These are phyloP conservation scores for Acromyrmex heyeri DNA, from an alignment of 1,140 invertebrate genomes.

Conservation along the genomic window DNA sequence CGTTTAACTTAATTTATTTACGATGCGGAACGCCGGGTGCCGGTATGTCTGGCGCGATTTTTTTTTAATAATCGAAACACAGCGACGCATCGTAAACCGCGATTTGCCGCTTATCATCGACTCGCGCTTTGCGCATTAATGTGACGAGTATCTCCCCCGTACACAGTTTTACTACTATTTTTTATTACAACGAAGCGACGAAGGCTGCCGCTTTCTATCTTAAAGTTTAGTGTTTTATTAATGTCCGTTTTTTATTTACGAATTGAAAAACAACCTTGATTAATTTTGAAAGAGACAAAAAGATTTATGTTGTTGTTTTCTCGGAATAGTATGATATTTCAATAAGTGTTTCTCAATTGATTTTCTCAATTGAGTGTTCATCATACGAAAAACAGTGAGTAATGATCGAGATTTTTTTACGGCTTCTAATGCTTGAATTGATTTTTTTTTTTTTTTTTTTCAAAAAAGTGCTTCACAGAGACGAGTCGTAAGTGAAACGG, in stretches of 20 bases:
- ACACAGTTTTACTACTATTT: not conserved
- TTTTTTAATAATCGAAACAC: constrained; percentile 16
- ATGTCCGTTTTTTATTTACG: not conserved
- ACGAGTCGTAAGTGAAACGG: not conserved
- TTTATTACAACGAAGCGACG: not conserved
- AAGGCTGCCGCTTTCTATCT: not conserved
- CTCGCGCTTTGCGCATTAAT: constrained; percentile 9
- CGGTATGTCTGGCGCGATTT: constrained; percentile 12
- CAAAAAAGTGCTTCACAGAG: constrained; percentile 11
- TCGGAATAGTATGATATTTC: not conserved
- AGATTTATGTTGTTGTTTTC: not conserved
- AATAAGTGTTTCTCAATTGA: not conserved
- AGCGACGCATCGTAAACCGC: constrained; percentile 9
- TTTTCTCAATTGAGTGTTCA: not conserved
- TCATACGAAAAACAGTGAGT: not conserved
- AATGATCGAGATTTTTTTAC: constrained; percentile 2
- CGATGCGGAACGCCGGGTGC: constrained; percentile 33
- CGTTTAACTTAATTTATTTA: constrained; percentile 58
- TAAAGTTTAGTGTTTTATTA: constrained; percentile 1
- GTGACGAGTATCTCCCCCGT: not conserved
- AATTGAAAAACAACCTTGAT: not conserved
- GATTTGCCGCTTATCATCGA: constrained; percentile 10
- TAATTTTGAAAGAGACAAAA: not conserved
- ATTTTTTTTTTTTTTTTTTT: not conserved
- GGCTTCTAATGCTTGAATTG: not conserved